Evolutionary conservation across 2,888 invertebrate genomes (phyloP).

Genomic region (Tromatobia lineatoria): DNA sequence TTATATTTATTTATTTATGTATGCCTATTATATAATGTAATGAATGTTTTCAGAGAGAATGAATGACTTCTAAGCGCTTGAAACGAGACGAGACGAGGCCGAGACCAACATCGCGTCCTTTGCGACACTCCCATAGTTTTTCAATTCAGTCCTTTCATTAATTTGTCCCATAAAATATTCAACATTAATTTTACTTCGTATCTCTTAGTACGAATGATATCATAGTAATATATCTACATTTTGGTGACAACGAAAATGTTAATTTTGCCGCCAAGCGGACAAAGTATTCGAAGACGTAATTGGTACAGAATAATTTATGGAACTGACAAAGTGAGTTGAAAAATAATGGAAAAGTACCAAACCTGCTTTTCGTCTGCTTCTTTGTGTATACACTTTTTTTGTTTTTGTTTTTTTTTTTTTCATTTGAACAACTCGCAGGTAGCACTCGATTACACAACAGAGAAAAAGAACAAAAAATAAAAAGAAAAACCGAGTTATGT

Average conservation of each 20-base stretch:
- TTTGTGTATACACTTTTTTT: slow-evolving; percentile 53
- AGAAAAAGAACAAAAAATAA: slow-evolving; percentile 43
- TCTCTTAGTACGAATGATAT: too few species aligned
- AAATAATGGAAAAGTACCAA: neutral
- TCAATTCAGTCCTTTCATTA: neutral
- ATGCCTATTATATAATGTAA: slow-evolving; percentile 58
- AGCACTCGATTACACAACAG: slow-evolving; percentile 67
- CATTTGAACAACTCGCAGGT: slow-evolving; percentile 80
- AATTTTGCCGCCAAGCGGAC: neutral
- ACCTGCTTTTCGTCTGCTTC: slow-evolving; percentile 18
- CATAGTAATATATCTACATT: too few species aligned
- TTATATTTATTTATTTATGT: slow-evolving; percentile 62
- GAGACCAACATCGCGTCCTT: slow-evolving; percentile 1
- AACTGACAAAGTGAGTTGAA: slow-evolving; percentile 3
- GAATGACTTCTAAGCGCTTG: slow-evolving; percentile 40
- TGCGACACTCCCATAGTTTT: neutral
- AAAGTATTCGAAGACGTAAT: neutral
- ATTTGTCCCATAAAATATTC: neutral
- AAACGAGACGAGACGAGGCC: slow-evolving; percentile 47
- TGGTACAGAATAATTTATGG: neutral
- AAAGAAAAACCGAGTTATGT: slow-evolving; percentile 37
- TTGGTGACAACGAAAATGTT: neutral
- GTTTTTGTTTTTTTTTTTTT: slow-evolving; percentile 58
- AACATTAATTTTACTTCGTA: neutral
- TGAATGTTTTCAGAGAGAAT: slow-evolving; percentile 65